phyloP scores from a whole-genome alignment of 2,888 invertebrate species.

The Pyrochroa serraticornis region DNA sequence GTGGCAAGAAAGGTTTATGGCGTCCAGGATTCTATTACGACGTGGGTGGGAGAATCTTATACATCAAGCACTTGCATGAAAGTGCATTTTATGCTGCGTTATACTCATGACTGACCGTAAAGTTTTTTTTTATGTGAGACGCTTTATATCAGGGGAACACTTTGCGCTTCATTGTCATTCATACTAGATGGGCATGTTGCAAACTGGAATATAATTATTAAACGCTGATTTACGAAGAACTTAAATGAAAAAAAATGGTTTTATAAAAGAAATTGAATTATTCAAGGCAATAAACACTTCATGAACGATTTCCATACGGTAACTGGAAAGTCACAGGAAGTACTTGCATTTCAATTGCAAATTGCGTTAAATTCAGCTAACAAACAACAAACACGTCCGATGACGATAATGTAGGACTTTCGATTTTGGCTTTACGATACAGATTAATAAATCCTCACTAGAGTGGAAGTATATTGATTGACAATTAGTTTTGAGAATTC shows the following conservation, averaged over 20 bases:
- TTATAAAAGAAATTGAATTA: neutral
- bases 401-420: neutral
- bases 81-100: slow-evolving; percentile 27
- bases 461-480: too few species aligned
- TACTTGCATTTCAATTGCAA: neutral
- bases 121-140: slow-evolving; percentile 35
- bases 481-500: too few species aligned
- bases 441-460: too few species aligned
- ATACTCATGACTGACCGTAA: slow-evolving; percentile 38
- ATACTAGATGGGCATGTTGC: neutral
- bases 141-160: slow-evolving; percentile 23
- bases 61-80: slow-evolving; percentile 13
- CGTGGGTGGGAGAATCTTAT: slow-evolving; percentile 27
- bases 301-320: neutral
- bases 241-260: slow-evolving; percentile 9
- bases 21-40: slow-evolving; percentile 27
- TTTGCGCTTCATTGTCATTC: slow-evolving; percentile 22
- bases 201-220: slow-evolving; percentile 26
- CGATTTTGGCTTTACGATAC: too few species aligned
- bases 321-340: neutral
- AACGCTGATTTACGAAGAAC: slow-evolving; percentile 21
- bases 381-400: neutral
- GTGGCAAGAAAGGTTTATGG: slow-evolving; percentile 23
- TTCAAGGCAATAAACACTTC: neutral
- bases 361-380: neutral